phyloP scores from a whole-genome alignment of 2,888 invertebrate genomes.

The Drosophila leonis region DNA sequence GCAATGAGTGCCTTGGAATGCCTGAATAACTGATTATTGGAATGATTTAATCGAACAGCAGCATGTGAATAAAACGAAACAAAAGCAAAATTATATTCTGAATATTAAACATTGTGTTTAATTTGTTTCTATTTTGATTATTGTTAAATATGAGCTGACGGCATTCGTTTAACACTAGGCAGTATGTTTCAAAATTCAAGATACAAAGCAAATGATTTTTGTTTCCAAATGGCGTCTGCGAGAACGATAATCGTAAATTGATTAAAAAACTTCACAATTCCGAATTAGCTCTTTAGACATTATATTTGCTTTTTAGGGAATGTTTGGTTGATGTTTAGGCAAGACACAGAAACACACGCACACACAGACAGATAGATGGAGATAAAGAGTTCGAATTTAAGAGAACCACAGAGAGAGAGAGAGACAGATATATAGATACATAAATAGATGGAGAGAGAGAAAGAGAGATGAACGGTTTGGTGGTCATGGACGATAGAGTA shows the following conservation, averaged over 20 bases:
- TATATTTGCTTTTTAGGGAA: constrained; percentile 7
- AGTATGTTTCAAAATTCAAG: constrained; percentile 54
- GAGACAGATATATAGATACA: not conserved
- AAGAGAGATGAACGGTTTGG: constrained; percentile 46
- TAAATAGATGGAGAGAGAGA: constrained; percentile 10
- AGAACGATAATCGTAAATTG: constrained; percentile 34
- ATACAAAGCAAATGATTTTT: constrained; percentile 75
- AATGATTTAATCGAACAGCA: constrained; percentile 63
- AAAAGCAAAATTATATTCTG: constrained; percentile 10
- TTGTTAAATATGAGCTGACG: constrained; percentile 27
- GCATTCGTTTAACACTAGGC: constrained; percentile 58
- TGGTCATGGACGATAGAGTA: constrained; percentile 58
- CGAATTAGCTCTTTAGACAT: constrained; percentile 70
- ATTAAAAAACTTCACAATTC: constrained; percentile 60
- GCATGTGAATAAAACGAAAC: constrained; percentile 50
- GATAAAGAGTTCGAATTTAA: constrained; percentile 19
- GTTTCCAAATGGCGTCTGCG: constrained; percentile 57
- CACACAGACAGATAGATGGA: constrained; percentile 31
- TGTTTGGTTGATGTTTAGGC: constrained; percentile 28
- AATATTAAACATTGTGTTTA: constrained; percentile 17
- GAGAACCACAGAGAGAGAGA: constrained; percentile 14
- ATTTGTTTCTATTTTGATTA: constrained; percentile 19
- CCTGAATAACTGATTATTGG: constrained; percentile 34
- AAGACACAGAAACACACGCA: constrained; percentile 48
- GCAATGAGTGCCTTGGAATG: constrained; percentile 39